Percentiles rank a stretch among this genome's conserved stretches.
These are phyloP conservation scores for Lasioglossum oenotherae DNA, from an alignment of 2,888 invertebrate species.

Conservation along the genomic window DNA sequence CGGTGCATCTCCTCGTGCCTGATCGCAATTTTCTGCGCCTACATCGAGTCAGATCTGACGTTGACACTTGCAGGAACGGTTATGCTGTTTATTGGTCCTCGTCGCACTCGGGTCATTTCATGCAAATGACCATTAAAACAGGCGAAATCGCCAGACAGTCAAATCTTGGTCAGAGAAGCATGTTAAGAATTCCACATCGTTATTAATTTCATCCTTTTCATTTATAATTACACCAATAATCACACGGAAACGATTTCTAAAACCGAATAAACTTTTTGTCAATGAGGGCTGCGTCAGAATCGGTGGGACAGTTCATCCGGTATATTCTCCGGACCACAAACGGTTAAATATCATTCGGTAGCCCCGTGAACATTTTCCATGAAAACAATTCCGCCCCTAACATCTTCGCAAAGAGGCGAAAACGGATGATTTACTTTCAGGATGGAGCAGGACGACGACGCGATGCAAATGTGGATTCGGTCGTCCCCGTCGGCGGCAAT, in stretches of 20 bases:
- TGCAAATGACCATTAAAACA: too few relatives aligned
- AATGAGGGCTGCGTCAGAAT: too few relatives aligned
- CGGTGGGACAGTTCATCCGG: too few relatives aligned
- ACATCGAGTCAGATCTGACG: not conserved
- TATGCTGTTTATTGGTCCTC: not conserved
- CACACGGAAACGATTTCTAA: too few relatives aligned
- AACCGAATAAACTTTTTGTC: too few relatives aligned
- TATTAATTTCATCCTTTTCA: too few relatives aligned
- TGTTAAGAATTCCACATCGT: too few relatives aligned
- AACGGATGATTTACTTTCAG: not conserved
- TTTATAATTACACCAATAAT: not conserved
- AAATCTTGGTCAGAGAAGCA: too few relatives aligned
- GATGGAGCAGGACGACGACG: not conserved
- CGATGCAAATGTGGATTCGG: not conserved
- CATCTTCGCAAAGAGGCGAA: not conserved
- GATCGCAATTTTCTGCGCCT: not conserved
- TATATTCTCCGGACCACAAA: not conserved
- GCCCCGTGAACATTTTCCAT: not conserved
- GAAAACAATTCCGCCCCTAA: not conserved
- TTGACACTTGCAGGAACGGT: not conserved
- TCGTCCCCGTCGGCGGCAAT: not conserved
- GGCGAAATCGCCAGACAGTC: too few relatives aligned
- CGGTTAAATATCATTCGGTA: not conserved
- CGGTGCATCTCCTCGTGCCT: not conserved
- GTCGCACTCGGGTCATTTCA: not conserved